Percentiles rank a stretch among this genome's conserved stretches.
Evolutionary conservation across 2,797 vertebrate species (phyloP).

Genomic region (Danio tinwini): DNA sequence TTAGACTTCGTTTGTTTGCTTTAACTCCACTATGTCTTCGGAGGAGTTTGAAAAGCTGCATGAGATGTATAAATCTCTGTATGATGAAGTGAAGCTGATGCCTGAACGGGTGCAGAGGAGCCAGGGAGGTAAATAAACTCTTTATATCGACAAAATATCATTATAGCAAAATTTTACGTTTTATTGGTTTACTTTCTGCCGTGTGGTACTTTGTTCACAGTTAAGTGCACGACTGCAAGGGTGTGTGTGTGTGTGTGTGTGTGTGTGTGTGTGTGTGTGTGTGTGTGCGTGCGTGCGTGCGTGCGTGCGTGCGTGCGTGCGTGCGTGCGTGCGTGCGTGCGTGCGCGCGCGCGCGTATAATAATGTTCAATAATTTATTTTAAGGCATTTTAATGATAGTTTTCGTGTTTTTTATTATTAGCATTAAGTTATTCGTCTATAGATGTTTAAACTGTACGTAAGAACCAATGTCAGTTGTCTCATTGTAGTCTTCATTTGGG

Average conservation of each 20-base stretch:
- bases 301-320: too few species aligned
- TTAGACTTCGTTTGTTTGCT: neutral
- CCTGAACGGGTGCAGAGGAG: conserved; percentile 76
- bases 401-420: too few species aligned
- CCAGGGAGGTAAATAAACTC: conserved; percentile 78
- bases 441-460: neutral
- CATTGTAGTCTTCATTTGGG: neutral
- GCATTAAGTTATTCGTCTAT: too few species aligned
- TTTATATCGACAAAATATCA: neutral
- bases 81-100: conserved; percentile 82
- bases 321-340: too few species aligned
- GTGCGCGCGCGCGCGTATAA: too few species aligned
- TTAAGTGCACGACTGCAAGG: too few species aligned
- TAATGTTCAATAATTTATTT: too few species aligned
- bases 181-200: neutral
- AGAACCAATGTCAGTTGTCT: neutral
- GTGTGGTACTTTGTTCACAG: too few species aligned
- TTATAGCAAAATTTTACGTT: neutral
- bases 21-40: conserved; percentile 78
- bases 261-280: too few species aligned
- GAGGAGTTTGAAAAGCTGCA: conserved; percentile 93
- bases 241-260: neutral
- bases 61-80: conserved; percentile 86
- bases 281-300: too few species aligned
- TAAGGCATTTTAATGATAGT: too few species aligned